Percentiles rank a stretch among this genome's conserved stretches.
Evolutionary conservation across 2,797 vertebrate species (phyloP).

Genomic region (Channa striata): DNA sequence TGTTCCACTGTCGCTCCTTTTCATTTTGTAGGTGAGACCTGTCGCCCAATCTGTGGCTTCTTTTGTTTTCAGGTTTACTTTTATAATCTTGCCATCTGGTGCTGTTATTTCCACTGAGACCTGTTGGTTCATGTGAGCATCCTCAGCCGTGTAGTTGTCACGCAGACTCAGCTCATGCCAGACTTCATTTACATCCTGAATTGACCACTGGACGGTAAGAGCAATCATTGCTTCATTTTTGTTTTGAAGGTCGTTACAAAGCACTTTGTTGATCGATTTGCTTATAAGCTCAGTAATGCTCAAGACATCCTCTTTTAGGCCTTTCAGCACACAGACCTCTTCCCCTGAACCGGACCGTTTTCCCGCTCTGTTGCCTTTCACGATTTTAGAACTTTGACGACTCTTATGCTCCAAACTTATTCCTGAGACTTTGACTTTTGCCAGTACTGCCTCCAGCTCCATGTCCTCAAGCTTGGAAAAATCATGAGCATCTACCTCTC

Average conservation of each 20-base stretch:
- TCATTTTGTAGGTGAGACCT: conserved; percentile 53
- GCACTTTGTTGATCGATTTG: conserved; percentile 31
- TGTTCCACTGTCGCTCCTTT: conserved; percentile 37
- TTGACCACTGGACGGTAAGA: conserved; percentile 62
- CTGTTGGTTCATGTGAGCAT: background rate
- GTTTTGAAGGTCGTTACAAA: conserved; percentile 28
- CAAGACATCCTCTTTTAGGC: conserved; percentile 73
- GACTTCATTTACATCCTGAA: background rate
- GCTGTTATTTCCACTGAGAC: conserved; percentile 7
- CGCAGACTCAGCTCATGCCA: conserved; percentile 58
- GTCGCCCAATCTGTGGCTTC: conserved; percentile 43
- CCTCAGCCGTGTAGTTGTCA: conserved; percentile 67
- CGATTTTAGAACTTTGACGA: background rate
- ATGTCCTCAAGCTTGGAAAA: conserved; percentile 47
- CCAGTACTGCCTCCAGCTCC: conserved; percentile 58
- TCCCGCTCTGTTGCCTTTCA: background rate
- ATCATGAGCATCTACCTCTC: conserved; percentile 25
- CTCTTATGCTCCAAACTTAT: conserved; percentile 54
- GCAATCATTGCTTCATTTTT: conserved; percentile 57
- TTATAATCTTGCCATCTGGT: background rate
- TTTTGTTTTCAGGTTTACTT: conserved; percentile 30
- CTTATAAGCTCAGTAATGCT: conserved; percentile 49
- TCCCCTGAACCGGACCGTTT: conserved; percentile 1
- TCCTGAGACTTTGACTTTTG: conserved; percentile 46
- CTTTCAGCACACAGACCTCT: conserved; percentile 54